Evolutionary conservation across 2,888 invertebrate species (phyloP), one percentile per base, ranked within the genome.

Genomic region (Nebria brevicollis): DNA sequence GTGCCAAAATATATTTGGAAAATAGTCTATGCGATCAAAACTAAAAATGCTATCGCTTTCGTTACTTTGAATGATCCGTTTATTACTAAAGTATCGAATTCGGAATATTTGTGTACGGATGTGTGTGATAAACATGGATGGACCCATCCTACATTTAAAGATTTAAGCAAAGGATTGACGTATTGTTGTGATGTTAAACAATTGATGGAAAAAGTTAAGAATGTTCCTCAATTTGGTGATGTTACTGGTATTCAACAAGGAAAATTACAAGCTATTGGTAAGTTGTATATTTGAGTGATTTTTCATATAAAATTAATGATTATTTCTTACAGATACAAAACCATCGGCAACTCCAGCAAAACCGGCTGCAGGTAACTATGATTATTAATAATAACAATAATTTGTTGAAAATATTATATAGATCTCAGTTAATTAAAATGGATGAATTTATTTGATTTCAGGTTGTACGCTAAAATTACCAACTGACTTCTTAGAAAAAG

Each of bases 61-160:
- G 87, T 92, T 0, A 87, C 88, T n/a, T 84, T 90, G 10, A 92
- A 92, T 84, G 90, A 91, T 87, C 91, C 91, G 1, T 89, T 89
- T 84, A 83, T 86, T 1, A 80, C 75, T 15, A 81, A 85, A 13
- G 82, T 77, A 7, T 54, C 77, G 2, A 75, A 82, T 5, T 90
- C 91, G 25, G 86, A 87, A 54, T 77, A 86, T 25, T 83, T 89
- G 72, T 89, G 89, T 83, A 82, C 83, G 4, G 86, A 88, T 87
- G 85, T 90, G 77, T 90, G 90, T 83, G 82, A 82, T 1, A 80
- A 85, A 43, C 83, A 85, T 81, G 87, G 87, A 3, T 90, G 89
- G 89, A 82, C 81, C 66, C 85, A 83, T 7, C 75, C 73, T 8
- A 82, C 83, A 66, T 88, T 86, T 86, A 83, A 83, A 10, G 84